Conservation (phyloP, 2,797 vertebrate genomes). For the Hirundo rustica region DNA sequence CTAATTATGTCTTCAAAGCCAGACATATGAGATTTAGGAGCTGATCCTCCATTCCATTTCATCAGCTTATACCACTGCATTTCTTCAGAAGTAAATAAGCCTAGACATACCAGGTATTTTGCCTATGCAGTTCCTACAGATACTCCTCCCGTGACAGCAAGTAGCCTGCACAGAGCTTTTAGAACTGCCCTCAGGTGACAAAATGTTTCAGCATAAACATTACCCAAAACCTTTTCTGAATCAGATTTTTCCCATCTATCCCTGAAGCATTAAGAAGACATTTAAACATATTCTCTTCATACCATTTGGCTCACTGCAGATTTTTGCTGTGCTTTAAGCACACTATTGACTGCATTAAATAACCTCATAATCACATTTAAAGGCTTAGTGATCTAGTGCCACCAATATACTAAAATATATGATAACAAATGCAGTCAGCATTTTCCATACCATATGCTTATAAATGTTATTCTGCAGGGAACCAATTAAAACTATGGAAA, state of each 20-base stretch:
- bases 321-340: constrained; percentile 50
- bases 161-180: background rate
- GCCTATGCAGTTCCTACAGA: background rate
- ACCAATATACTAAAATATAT: constrained; percentile 69
- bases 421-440: constrained; percentile 81
- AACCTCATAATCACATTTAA: constrained; percentile 72
- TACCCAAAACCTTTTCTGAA: background rate
- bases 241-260: background rate
- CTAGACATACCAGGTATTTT: background rate
- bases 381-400: constrained; percentile 67
- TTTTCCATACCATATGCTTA: constrained; percentile 83
- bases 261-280: background rate
- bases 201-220: background rate
- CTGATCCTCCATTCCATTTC: background rate
- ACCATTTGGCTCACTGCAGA: constrained; percentile 32
- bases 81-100: background rate
- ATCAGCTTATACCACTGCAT: background rate
- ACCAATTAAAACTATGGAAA: constrained; percentile 84
- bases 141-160: background rate
- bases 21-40: background rate
- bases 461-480: constrained; percentile 82
- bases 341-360: constrained; percentile 56
- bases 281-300: background rate
- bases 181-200: background rate
- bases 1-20: background rate